Base-by-base conservation (phyloP, 1,140 invertebrate genomes). In the Drosophila orena region DNA sequence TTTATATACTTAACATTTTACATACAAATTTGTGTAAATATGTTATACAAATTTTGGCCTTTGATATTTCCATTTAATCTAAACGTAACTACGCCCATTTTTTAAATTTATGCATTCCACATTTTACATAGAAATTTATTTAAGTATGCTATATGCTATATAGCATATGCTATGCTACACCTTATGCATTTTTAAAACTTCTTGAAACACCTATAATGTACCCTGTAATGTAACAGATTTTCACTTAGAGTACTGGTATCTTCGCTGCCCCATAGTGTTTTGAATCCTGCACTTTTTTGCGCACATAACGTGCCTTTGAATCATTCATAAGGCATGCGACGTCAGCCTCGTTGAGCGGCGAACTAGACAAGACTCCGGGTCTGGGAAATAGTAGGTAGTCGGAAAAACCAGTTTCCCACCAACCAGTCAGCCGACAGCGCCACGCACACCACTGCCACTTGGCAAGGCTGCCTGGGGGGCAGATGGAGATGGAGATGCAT, bases 311-410 rank as follows among this genome's bases (percentile, higher is more conserved):
- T 89, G 84, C 84, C 89, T 89, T 89, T 89, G 84, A 89, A 89
- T 89, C 84, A 89, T 89, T 89, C 84, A 89, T 89, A 89, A 89
- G 79, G 79, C 84, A 89, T 84, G 84, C 84, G 80, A 84, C 83
- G 83, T 77, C 62, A 52, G 57, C 68, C 70, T 57, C 72, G 57
- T 57, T 57, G 66, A 70, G 75, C 66, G 59, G 62, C 78, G 78
- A 86, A 81, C 57, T 86, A 86, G 83, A 81, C 84, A 69, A 47
- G 66, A 59, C 58, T 65, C 22, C 37, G 44, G 58, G 61, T 35
- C 54, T 53, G 58, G 56, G 56, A 66, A 52, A 35, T 34, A 22
- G 42, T 24, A 38, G 40, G 42, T 24, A 38, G 40, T 40, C 47
- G 52, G 50, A 46, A 52, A 58, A 88, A 88, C 84, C 84, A 61